Evolutionary conservation across 2,113 vertebrate species (phyloP), one percentile per base, ranked within the genome.

Genomic region (Mesoclemmys tuberculata): DNA sequence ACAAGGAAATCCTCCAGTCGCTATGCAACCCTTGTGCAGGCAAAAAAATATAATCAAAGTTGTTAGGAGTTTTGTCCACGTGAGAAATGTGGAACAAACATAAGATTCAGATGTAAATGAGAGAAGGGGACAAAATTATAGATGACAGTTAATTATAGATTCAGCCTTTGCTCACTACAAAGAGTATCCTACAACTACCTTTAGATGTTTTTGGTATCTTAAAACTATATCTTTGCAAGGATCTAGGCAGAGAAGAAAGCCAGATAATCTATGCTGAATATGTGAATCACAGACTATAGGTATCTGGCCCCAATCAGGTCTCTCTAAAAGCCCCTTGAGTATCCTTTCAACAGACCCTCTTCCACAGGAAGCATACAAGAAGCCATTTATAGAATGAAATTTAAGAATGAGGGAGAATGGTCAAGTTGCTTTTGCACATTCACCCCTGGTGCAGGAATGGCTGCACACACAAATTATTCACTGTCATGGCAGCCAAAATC

Each of bases 51-150:
- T 71, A 71, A 71, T 38, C 10, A 68, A 14, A 77, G 68, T 24
- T 61, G 3, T 8, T 78, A 16, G n/a, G 56, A 80, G 35, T 11
- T 58, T 2, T 13, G 24, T 52, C n/a, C 52, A 10, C 7, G 88
- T 86, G 92, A 29, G 6, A 79, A 38, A 56, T 1, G 14, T 41
- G 8, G 51, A 74, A 82, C 10, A n/a, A 22, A 64, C 5, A 1
- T 13, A 2, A 13, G 68, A 82, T 86, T 84, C 49, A 41, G 12
- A 46, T n/a, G 24, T 1, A 1, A 0, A 74, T 22, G 0, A 89
- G 48, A 19, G 4, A 6, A n/a, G 26, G 41, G 55, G 4, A 13
- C 75, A 48, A 87, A 93, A 19, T 3, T 41, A 5, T n/a, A 16
- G 3, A 82, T 8, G 27, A 10, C 1, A 49, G 26, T 68, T 68